Base-by-base conservation (phyloP, 2,113 vertebrate genomes). In the Pipra filicauda region DNA sequence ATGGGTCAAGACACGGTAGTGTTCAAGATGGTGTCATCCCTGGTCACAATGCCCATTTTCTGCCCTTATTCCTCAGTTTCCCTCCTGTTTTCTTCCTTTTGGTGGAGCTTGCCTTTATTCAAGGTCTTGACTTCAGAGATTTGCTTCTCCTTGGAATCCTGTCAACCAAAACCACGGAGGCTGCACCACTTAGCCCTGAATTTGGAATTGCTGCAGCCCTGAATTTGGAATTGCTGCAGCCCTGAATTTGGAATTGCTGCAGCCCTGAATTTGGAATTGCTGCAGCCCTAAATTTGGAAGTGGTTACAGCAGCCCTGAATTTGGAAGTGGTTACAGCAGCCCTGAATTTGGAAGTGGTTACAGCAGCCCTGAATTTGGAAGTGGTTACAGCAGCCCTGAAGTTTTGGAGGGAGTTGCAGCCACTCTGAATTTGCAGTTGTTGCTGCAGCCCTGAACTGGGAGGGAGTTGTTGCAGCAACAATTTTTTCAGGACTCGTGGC, bases 1-100 rank as follows among this genome's bases (percentile, higher is more conserved):
- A 37, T 14, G 8, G 23, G 35, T 27, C 24, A 5, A 12, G 52
- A 15, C 54, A 59, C 1, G 0, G 5, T 19, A 70, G 21, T 51
- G 3, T 41, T 26, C 33, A n/a, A 74, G 73, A 61, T 69, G 49
- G 14, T 52, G 39, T 22, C 71, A 11, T 72, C 21, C 62, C 61
- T 61, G 26, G 26, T 48, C 65, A 62, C 62, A 14, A 12, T 67
- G 65, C 54, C 11, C 1, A 0, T 51, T 58, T 76, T 54, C 35
- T 22, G 1, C 20, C 59, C 30, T 33, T 95, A 27, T 70, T 82
- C 22, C n/a, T 94, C 15, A 10, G 57, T 62, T 62, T 65, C 39
- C 43, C 55, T 30, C 31, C 54, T 61, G 26, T 78, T 73, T 61
- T 10, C 31, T 76, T 55, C 31, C 51, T 85, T 46, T 28, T 46